Evolutionary conservation across 2,797 vertebrate genomes (phyloP).

Genomic region (Percopsis omiscomaycus): DNA sequence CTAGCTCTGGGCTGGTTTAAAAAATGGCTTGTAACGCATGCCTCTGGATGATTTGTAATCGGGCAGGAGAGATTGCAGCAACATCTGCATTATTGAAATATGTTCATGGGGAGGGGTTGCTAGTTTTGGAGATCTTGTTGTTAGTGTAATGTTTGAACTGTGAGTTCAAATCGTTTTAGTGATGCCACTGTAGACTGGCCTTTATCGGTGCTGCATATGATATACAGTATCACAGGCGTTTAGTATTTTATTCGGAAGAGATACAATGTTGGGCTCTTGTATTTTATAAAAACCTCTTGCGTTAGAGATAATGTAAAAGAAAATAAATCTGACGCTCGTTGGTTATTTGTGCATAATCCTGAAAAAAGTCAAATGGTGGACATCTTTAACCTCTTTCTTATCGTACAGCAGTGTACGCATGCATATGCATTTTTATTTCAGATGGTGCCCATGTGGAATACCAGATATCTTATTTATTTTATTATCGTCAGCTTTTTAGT

Average conservation of each 20-base stretch:
- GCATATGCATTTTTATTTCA: slow-evolving; percentile 84
- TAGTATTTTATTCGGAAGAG: slow-evolving; percentile 27
- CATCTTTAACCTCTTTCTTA: slow-evolving; percentile 37
- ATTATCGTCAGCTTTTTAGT: slow-evolving; percentile 84
- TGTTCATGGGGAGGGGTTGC: background rate
- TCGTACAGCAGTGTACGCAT: slow-evolving; percentile 47
- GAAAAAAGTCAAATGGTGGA: slow-evolving; percentile 57
- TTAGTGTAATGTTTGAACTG: slow-evolving; percentile 31
- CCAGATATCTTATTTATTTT: slow-evolving; percentile 90
- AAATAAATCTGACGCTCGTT: slow-evolving; percentile 25
- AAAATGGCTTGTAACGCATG: slow-evolving; percentile 11
- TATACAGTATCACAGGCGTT: slow-evolving; percentile 19
- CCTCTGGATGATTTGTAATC: slow-evolving; percentile 8
- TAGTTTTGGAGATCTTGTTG: slow-evolving; percentile 2
- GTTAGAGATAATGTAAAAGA: slow-evolving; percentile 41
- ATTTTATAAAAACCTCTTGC: slow-evolving; percentile 63
- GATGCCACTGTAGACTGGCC: slow-evolving; percentile 37
- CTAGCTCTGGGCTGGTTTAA: slow-evolving; percentile 27
- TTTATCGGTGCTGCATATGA: slow-evolving; percentile 31
- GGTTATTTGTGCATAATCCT: slow-evolving; percentile 40
- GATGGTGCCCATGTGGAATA: slow-evolving; percentile 84
- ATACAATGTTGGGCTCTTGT: slow-evolving; percentile 40
- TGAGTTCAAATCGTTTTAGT: slow-evolving; percentile 37
- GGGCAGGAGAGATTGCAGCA: slow-evolving; percentile 22
- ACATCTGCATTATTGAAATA: slow-evolving; percentile 10